These are phyloP conservation scores for Leptinotarsa defecta DNA, from an alignment of 1,140 invertebrate genomes.

Conservation along the genomic window DNA sequence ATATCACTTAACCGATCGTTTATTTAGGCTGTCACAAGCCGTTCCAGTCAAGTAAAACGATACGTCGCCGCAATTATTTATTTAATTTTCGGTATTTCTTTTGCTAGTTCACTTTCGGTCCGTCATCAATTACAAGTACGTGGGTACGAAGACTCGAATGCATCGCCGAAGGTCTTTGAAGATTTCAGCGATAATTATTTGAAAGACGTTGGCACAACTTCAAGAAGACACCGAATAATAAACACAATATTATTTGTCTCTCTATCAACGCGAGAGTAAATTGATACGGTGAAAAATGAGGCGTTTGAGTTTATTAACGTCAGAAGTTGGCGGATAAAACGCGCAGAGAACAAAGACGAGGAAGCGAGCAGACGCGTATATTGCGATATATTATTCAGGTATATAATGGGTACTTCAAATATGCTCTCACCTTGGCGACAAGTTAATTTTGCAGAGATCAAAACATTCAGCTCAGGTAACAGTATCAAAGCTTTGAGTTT, in stretches of 20 bases:
- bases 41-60: slow-evolving; percentile 3
- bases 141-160: background rate
- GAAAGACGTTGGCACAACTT: background rate
- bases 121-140: background rate
- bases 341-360: background rate
- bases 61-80: background rate
- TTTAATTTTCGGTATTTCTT: background rate
- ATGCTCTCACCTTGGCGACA: too few species aligned
- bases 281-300: background rate
- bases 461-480: too few species aligned
- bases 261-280: background rate
- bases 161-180: background rate
- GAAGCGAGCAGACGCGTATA: background rate
- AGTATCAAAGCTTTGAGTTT: too few species aligned
- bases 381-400: too few species aligned
- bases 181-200: background rate
- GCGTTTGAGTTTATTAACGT: background rate
- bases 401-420: too few species aligned
- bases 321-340: background rate
- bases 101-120: slow-evolving; percentile 7
- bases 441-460: too few species aligned
- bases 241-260: slow-evolving; percentile 1
- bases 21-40: background rate
- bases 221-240: background rate
- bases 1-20: slow-evolving; percentile 6